A percentile compares a stretch with the other conserved stretches of the same genome.
Evolutionary conservation across 2,113 vertebrate genomes (phyloP).

Genomic region (Polyodon spathula): DNA sequence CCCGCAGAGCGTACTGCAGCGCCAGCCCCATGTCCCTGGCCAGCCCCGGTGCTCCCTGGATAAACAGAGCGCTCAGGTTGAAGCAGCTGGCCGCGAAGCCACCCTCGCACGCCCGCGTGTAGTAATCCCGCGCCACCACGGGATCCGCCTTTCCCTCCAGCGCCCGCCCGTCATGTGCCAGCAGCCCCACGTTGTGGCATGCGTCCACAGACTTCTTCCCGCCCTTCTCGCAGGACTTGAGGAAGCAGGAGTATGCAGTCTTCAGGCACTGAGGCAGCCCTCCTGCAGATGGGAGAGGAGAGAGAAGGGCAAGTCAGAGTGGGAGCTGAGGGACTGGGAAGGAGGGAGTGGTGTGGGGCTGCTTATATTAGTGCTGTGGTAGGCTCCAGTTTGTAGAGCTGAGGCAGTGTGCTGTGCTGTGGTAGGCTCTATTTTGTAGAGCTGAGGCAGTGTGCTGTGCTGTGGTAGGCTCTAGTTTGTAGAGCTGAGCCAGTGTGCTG

Average conservation of each 20-base stretch:
- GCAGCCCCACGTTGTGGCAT: slow-evolving; percentile 76
- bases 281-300: slow-evolving; percentile 50
- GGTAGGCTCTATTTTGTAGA: too few species aligned
- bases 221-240: slow-evolving; percentile 66
- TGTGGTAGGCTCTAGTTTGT: background rate
- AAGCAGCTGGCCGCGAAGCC: slow-evolving; percentile 81
- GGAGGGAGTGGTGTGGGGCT: background rate
- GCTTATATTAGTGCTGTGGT: background rate
- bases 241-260: slow-evolving; percentile 72
- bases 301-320: background rate
- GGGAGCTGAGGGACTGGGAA: background rate
- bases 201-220: slow-evolving; percentile 78
- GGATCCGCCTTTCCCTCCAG: slow-evolving; percentile 51
- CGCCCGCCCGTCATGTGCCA: slow-evolving; percentile 70
- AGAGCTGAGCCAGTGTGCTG: background rate
- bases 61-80: slow-evolving; percentile 76
- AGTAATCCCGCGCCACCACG: slow-evolving; percentile 62
- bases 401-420: background rate
- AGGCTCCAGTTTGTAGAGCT: background rate
- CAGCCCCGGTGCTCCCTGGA: slow-evolving; percentile 65
- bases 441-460: background rate
- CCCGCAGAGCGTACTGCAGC: slow-evolving; percentile 68
- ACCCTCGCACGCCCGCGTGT: slow-evolving; percentile 71
- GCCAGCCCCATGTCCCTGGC: slow-evolving; percentile 72
- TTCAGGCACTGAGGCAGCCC: slow-evolving; percentile 71